A percentile compares a stretch with the other conserved stretches of the same genome.
Evolutionary conservation across 2,888 invertebrate genomes (phyloP).

Genomic region (Aspidiotus destructor): DNA sequence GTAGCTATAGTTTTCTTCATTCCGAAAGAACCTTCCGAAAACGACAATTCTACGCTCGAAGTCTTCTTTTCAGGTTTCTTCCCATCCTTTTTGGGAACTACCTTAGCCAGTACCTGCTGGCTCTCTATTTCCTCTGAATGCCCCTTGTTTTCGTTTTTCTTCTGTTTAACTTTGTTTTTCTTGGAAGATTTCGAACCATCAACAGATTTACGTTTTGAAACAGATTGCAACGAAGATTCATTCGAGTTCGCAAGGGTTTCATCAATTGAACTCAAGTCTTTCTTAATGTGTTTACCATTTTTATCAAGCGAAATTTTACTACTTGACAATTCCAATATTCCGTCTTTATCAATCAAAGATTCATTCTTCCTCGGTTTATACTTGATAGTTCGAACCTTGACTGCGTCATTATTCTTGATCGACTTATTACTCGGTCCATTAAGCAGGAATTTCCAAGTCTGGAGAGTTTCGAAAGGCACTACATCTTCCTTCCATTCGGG

Average conservation of each 20-base stretch:
- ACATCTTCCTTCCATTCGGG: neutral
- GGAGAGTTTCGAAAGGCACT: neutral
- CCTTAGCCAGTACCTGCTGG: no score
- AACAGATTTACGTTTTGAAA: neutral
- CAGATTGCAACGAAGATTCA: neutral
- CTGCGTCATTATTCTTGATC: neutral
- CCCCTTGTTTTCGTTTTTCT: no score
- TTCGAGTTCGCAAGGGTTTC: neutral
- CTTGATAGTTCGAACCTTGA: neutral
- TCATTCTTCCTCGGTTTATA: neutral
- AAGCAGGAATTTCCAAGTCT: neutral
- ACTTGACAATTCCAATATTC: neutral
- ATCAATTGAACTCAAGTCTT: conserved; percentile 6
- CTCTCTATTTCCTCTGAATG: no score
- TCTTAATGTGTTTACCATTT: conserved; percentile 14
- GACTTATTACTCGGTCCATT: neutral
- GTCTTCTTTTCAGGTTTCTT: neutral
- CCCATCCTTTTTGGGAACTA: no score
- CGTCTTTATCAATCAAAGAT: neutral
- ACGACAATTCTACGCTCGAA: no score
- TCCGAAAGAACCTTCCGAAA: no score
- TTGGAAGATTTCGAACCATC: no score
- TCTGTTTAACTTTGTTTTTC: no score
- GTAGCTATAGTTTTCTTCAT: no score
- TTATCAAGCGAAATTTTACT: neutral